Base-by-base conservation (phyloP, 1,140 invertebrate species). In the Drosophila ogumai region DNA sequence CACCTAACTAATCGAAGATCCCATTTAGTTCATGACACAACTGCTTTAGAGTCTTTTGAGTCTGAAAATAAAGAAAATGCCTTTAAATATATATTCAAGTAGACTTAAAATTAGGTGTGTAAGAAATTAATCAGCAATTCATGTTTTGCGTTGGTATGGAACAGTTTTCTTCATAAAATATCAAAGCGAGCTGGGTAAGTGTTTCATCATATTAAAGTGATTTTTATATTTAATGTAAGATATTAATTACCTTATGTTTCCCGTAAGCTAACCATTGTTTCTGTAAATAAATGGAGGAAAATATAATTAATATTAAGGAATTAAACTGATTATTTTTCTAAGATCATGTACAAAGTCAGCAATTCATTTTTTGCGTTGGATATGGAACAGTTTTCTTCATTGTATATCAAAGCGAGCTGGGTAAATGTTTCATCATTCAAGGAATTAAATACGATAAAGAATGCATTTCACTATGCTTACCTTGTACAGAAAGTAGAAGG, bases 381-480 rank as follows among this genome's bases (percentile, higher is more conserved):
- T 64, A 59, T 64, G 61, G 61, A 64, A 64, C 61, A 64, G 61
- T 64, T 64, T 22, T 64, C 61, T 64, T 64, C 61, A 64, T 64
- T n/a, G 28, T 6, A 43, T 60, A 43, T 64, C 61, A 64, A 64
- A 64, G 61, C 61, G 61, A 65, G 61, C 61, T 65, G 61, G 61
- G 61, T 57, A 52, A 65, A 61, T 65, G 38, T 65, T 65, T 65
- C 61, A 65, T 13, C 58, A 43, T 65, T 55, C 52, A 3, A 55
- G 13, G 50, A 5, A 10, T 38, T 54, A 5, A 9, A 25, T 25
- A 38, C 1, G 10, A 6, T n/a, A 6, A 15, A 38, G 4, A 3
- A n/a, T 10, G 0, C 0, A 3, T 38, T 55, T 3, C 0, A 22
- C 2, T 8, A 55, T 38, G 13, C 34, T 55, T 22, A 55, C 52